Conservation (phyloP, 1,140 invertebrate genomes). For the Daktulosphaira vitifoliae region DNA sequence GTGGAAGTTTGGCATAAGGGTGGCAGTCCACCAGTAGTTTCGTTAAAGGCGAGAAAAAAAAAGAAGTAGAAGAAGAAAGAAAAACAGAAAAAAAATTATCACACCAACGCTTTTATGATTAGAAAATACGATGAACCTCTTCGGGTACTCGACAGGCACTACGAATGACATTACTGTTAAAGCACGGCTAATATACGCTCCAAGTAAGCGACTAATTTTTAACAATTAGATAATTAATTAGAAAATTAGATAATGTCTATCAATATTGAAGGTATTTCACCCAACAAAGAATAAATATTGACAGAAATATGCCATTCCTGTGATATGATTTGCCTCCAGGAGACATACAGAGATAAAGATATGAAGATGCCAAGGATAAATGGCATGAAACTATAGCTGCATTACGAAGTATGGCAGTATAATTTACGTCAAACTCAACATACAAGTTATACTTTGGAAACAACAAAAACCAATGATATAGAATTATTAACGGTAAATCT, state of each 20-base stretch:
- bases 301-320: constrained; percentile 5
- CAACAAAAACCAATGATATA: not conserved
- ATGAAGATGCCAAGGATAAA: constrained; percentile 11
- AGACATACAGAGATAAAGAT: not conserved
- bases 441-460: not conserved
- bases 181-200: no score
- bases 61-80: no score
- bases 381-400: constrained; percentile 25
- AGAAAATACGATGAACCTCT: no score
- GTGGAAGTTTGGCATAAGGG: no score
- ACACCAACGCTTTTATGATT: no score
- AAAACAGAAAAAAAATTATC: no score
- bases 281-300: constrained; percentile 13
- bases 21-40: no score
- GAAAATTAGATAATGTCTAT: not conserved
- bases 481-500: not conserved
- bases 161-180: no score
- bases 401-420: not conserved
- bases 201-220: no score
- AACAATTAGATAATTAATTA: no score
- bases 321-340: not conserved
- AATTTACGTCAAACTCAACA: not conserved
- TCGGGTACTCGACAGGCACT: no score
- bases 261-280: constrained; percentile 22
- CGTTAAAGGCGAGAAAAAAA: no score